Evolutionary conservation across 1,140 invertebrate species (phyloP).

Genomic region (Calycopis cecrops): DNA sequence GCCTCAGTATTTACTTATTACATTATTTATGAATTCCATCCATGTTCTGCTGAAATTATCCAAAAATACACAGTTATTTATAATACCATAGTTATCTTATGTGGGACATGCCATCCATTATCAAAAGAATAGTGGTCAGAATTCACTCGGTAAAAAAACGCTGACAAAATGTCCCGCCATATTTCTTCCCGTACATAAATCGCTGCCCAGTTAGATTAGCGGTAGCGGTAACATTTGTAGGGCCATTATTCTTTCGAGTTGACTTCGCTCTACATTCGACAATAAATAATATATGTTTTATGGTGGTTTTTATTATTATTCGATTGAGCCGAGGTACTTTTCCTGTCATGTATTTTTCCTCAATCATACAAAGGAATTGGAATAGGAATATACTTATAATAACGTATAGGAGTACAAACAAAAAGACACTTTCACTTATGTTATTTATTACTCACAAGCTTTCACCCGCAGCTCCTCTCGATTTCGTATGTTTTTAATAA

Average conservation of each 20-base stretch:
- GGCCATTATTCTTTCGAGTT: conserved; percentile 42
- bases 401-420: too few relatives aligned
- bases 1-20: too few relatives aligned
- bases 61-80: too few relatives aligned
- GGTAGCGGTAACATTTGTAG: conserved; percentile 37
- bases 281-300: conserved; percentile 34
- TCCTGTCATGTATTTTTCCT: conserved; percentile 8
- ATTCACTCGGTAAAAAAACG: conserved; percentile 18
- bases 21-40: too few relatives aligned
- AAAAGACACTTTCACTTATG: too few relatives aligned
- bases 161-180: conserved; percentile 24
- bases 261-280: conserved; percentile 35
- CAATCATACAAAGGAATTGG: too few relatives aligned
- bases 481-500: too few relatives aligned
- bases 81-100: not conserved
- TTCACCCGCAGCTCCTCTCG: too few relatives aligned
- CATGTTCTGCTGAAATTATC: too few relatives aligned
- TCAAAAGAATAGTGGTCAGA: conserved; percentile 6
- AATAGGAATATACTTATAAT: too few relatives aligned
- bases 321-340: conserved; percentile 28
- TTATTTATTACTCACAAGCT: too few relatives aligned
- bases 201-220: conserved; percentile 33
- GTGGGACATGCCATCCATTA: conserved; percentile 6
- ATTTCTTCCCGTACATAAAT: conserved; percentile 30
- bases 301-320: conserved; percentile 29